These are phyloP conservation scores for Lordiphosa mommai DNA, from an alignment of 1,140 invertebrate species.

Conservation along the genomic window DNA sequence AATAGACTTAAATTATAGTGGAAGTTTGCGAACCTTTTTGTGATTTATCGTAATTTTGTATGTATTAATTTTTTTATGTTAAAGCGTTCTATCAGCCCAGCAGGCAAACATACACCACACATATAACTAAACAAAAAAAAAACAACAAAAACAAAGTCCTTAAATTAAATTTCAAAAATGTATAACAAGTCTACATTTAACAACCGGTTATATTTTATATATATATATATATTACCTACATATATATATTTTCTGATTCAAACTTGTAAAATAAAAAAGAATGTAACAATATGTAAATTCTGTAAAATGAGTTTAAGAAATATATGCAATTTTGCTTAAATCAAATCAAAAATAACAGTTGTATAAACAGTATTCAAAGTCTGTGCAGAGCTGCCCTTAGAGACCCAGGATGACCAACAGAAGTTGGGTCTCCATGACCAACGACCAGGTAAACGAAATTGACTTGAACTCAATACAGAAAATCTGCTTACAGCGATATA, in stretches of 20 bases:
- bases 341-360: constrained; percentile 3
- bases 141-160: constrained; percentile 19
- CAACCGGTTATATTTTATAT: constrained; percentile 17
- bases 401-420: too few relatives aligned
- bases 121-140: constrained; percentile 18
- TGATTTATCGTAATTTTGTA: constrained; percentile 69
- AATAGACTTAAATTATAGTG: constrained; percentile 61
- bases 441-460: too few relatives aligned
- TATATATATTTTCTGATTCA: constrained; percentile 62
- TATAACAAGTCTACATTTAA: constrained; percentile 41
- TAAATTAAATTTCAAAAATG: constrained; percentile 63
- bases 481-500: too few relatives aligned
- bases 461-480: too few relatives aligned
- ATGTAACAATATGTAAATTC: constrained; percentile 22
- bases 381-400: too few relatives aligned
- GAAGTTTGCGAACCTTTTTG: constrained; percentile 71
- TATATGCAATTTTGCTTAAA: constrained; percentile 54
- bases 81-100: constrained; percentile 44
- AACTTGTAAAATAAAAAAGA: constrained; percentile 41
- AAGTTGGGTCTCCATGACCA: too few relatives aligned
- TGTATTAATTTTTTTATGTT: constrained; percentile 56
- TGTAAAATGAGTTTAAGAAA: constrained; percentile 50
- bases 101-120: constrained; percentile 21
- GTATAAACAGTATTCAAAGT: too few relatives aligned
- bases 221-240: constrained; percentile 35